Percentiles rank a stretch among this genome's conserved stretches.
Evolutionary conservation across 2,113 vertebrate species (phyloP).

Genomic region (Callorhinus ursinus): DNA sequence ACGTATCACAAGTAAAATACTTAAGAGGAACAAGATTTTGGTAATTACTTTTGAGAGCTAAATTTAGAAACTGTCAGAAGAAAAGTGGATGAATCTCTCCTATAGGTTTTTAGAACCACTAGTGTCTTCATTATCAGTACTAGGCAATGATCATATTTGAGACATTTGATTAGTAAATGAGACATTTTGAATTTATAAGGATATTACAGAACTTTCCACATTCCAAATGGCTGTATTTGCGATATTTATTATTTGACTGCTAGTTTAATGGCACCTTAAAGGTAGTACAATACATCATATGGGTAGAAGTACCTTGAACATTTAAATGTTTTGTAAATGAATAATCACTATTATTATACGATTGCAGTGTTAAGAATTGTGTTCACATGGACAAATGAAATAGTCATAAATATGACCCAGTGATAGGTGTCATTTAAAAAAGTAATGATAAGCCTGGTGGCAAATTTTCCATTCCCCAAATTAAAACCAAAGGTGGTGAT

Average conservation of each 20-base stretch:
- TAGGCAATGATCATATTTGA: not conserved
- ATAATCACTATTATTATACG: not conserved
- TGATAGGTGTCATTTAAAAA: not conserved
- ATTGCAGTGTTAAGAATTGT: not conserved
- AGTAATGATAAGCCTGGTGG: not conserved
- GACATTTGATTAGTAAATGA: not conserved
- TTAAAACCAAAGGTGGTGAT: not conserved
- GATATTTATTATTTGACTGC: not conserved
- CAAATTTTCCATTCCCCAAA: not conserved
- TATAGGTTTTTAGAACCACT: conserved; percentile 21
- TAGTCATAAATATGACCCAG: not conserved
- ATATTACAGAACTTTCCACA: not conserved
- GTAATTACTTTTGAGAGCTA: not conserved
- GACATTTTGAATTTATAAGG: not conserved
- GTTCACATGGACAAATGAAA: not conserved
- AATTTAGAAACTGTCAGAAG: not conserved
- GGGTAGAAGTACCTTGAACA: not conserved
- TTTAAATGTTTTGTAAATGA: not conserved
- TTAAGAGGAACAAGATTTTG: not conserved
- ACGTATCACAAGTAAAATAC: not conserved
- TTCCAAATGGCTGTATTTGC: not conserved
- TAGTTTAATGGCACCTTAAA: not conserved
- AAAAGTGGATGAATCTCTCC: not conserved
- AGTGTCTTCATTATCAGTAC: not conserved
- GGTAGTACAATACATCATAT: not conserved